Evolutionary conservation across 2,888 invertebrate genomes (phyloP).

Genomic region (Hedya salicella): DNA sequence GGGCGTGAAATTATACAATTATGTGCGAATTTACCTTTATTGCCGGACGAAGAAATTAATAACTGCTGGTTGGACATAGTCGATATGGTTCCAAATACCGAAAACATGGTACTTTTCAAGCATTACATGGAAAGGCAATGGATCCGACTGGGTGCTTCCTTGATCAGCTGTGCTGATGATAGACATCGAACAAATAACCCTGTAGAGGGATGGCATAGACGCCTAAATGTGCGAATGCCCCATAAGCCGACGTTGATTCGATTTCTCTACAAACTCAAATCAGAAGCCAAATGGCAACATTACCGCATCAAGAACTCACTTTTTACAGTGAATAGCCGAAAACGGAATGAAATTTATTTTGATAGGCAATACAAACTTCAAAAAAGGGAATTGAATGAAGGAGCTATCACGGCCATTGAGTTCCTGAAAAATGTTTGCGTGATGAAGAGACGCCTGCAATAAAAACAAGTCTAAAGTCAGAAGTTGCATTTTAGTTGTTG

Average conservation of each 20-base stretch:
- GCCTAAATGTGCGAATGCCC: constrained; percentile 7
- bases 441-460: neutral
- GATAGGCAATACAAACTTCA: neutral
- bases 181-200: constrained; percentile 14
- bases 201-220: constrained; percentile 8
- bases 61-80: constrained; percentile 19
- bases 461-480: neutral
- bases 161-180: constrained; percentile 14
- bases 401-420: neutral
- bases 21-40: constrained; percentile 21
- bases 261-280: constrained; percentile 1
- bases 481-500: no score
- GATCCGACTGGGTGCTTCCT: constrained; percentile 8
- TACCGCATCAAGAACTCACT: constrained; percentile 13
- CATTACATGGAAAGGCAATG: constrained; percentile 9
- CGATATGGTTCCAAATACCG: constrained; percentile 14
- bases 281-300: constrained; percentile 15
- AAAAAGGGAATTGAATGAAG: neutral
- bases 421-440: neutral
- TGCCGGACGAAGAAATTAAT: constrained; percentile 11
- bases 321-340: constrained; percentile 9
- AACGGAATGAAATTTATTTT: constrained; percentile 11
- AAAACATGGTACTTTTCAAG: constrained; percentile 13
- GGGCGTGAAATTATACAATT: constrained; percentile 2
- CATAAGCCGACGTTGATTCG: constrained; percentile 9